Evolutionary conservation across 1,140 invertebrate genomes (phyloP), one percentile per base, ranked within the genome.

Genomic region (Brachionus manjavacas): DNA sequence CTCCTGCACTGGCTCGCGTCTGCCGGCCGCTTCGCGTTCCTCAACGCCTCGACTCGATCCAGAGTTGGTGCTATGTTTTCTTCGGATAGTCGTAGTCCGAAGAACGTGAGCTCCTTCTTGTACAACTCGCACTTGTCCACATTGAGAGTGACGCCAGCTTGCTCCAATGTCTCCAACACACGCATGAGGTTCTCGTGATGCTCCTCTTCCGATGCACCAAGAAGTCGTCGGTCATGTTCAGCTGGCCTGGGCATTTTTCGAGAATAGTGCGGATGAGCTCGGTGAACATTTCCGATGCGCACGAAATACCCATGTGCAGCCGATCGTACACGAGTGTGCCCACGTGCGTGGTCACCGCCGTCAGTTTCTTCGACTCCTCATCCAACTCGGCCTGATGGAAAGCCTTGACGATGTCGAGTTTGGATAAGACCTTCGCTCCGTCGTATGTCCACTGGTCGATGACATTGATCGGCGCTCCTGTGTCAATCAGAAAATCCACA

Each of bases 321-420:
- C 89, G 86, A 49, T 85, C 84, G 85, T 88, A 89, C 70, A 86
- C 86, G 81, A 85, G 89, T 55, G 87, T 79, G n/a, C 88, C 90
- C 87, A 89, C 90, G 9, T 89, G 89, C 8, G 86, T 87, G 14
- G 88, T 87, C 86, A 91, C 91, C 60, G 90, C 91, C 25, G 86
- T 88, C 8, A 90, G 85, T 46, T 87, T 85, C 41, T 85, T 86
- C 83, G 60, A 11, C 66, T 76, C 41, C n/a, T 20, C 23, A 23
- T 52, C 41, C 20, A 83, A 41, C 55, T 55, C 23, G 35, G 70
- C 35, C 55, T 83, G 55, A 39, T 49, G 68, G 39, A 83, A 83
- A 16, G 25, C 23, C 20, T 28, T 35, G 20, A 20, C 16, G 12
- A 41, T 20, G 72, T 76, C n/a, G n/a, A n/a, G n/a, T n/a, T n/a